Evolutionary conservation across 2,113 vertebrate genomes (phyloP).

Genomic region (Entelurus aequoreus): DNA sequence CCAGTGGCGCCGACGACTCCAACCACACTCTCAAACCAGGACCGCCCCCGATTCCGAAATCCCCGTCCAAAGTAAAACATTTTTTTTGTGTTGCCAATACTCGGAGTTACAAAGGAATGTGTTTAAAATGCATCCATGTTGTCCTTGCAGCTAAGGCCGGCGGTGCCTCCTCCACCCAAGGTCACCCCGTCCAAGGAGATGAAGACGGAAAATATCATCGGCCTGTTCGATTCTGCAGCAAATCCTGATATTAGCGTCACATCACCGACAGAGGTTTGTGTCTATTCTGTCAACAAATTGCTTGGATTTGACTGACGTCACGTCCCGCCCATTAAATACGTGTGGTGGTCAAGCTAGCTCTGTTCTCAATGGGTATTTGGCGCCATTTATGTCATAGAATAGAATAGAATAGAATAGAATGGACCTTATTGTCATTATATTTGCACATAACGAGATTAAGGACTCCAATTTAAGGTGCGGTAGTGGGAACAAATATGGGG

Average conservation of each 20-base stretch:
- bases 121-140: background rate
- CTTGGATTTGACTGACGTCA: no score
- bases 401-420: no score
- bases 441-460: no score
- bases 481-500: no score
- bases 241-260: constrained; percentile 92
- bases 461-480: no score
- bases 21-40: constrained; percentile 84
- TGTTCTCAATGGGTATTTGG: no score
- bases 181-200: constrained; percentile 93
- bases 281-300: background rate
- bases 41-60: constrained; percentile 84
- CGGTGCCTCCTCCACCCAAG: constrained; percentile 94
- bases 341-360: no score
- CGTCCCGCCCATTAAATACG: no score
- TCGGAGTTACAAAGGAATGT: background rate
- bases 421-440: no score
- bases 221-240: constrained; percentile 91
- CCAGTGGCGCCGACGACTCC: constrained; percentile 69
- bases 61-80: constrained; percentile 86
- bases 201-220: constrained; percentile 96
- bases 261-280: constrained; percentile 92
- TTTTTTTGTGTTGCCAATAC: background rate
- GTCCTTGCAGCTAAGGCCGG: constrained; percentile 81
- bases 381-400: no score